A percentile compares a stretch with the other conserved stretches of the same genome.
phyloP scores from a whole-genome alignment of 2,797 vertebrate genomes.

The Aotus griseimembra region DNA sequence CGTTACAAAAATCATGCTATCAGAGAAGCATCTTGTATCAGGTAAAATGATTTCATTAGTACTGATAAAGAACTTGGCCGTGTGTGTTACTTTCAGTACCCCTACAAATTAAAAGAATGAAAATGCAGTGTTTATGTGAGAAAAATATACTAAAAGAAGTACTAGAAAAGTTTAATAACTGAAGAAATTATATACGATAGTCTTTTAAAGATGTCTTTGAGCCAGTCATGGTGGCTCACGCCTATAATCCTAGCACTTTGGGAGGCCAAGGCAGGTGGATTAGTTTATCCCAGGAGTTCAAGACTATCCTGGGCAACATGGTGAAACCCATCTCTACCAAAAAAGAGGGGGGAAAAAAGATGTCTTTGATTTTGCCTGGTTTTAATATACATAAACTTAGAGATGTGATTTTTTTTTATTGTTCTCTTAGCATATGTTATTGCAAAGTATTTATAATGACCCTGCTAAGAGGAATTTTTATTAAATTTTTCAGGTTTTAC shows the following conservation, averaged over 20 bases:
- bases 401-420: neutral
- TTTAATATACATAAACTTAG: neutral
- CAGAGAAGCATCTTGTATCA: slow-evolving; percentile 97
- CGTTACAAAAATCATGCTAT: slow-evolving; percentile 98
- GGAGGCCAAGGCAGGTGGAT: neutral
- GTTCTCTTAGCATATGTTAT: neutral
- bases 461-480: neutral
- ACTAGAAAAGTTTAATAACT: neutral
- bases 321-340: neutral
- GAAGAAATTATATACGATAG: neutral
- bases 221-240: neutral
- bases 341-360: neutral
- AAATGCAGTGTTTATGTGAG: neutral
- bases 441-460: neutral
- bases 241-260: neutral
- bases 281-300: neutral
- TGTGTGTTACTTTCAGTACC: neutral
- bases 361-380: neutral
- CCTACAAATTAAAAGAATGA: neutral
- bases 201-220: neutral
- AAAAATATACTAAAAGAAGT: neutral
- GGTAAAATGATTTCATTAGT: slow-evolving; percentile 83
- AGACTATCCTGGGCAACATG: too few species aligned
- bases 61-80: neutral
- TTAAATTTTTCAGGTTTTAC: neutral